These are phyloP conservation scores for Triplophysa bombifrons DNA, from an alignment of 2,797 vertebrate species.

Conservation along the genomic window DNA sequence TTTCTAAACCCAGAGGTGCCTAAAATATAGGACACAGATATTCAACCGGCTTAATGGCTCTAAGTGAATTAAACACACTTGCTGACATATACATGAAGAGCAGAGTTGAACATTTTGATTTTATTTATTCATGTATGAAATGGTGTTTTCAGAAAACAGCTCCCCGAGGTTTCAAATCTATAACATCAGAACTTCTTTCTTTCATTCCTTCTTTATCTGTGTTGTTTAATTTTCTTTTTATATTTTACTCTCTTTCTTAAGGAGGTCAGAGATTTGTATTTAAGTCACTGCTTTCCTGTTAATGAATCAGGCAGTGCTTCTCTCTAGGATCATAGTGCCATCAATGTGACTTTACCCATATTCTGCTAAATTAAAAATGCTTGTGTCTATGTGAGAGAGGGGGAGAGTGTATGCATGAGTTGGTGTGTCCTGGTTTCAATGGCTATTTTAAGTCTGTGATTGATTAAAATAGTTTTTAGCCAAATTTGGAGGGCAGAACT, in stretches of 20 bases:
- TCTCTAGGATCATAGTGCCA: conserved; percentile 1
- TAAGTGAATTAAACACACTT: conserved; percentile 6
- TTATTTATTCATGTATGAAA: not conserved
- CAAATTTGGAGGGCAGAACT: conserved; percentile 40
- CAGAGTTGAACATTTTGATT: not conserved
- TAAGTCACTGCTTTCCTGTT: conserved; percentile 21
- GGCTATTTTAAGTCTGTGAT: conserved; percentile 52
- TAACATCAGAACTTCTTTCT: not conserved
- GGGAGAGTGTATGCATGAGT: not conserved
- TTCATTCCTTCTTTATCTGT: conserved; percentile 3
- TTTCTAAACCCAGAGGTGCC: conserved; percentile 44
- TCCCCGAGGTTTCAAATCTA: not conserved
- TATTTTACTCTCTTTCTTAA: conserved; percentile 23
- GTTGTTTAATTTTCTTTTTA: conserved; percentile 20
- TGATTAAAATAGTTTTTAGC: conserved; percentile 43
- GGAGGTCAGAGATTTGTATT: conserved; percentile 34
- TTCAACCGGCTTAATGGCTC: conserved; percentile 14
- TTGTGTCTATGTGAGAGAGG: conserved; percentile 1
- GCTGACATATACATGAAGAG: conserved; percentile 14
- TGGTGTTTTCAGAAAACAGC: not conserved
- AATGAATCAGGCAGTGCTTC: not conserved
- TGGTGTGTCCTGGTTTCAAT: conserved; percentile 50
- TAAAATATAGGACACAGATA: conserved; percentile 40
- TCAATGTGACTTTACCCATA: conserved; percentile 7
- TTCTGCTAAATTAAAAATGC: not conserved